Percentiles rank a stretch among this genome's conserved stretches.
phyloP scores from a whole-genome alignment of 2,888 invertebrate species.

The Caradrina clavipalpis region DNA sequence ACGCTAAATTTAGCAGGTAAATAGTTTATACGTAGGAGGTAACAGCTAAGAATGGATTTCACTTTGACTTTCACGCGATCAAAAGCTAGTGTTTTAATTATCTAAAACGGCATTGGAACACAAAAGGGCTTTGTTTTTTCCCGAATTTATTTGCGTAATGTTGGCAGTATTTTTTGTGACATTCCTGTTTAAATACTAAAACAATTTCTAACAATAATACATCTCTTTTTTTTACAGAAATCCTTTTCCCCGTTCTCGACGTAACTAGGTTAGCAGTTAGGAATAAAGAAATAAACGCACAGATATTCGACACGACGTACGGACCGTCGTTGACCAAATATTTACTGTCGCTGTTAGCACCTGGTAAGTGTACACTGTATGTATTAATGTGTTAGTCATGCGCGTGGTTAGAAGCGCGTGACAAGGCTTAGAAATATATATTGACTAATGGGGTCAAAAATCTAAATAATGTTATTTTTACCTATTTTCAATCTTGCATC shows the following conservation, averaged over 20 bases:
- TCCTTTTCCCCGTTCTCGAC: conserved; percentile 97
- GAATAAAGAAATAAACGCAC: conserved; percentile 91
- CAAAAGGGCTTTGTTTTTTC: no score
- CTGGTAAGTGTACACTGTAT: conserved; percentile 71
- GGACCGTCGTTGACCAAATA: conserved; percentile 83
- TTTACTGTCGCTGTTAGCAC: conserved; percentile 79
- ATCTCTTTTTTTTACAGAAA: conserved; percentile 87
- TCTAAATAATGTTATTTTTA: neutral
- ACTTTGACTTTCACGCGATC: no score
- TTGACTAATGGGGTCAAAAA: neutral
- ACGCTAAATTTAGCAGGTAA: no score
- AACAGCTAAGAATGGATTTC: no score
- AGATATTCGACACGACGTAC: conserved; percentile 83
- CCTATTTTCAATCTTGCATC: no score
- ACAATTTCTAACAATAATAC: no score
- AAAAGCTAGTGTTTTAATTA: no score
- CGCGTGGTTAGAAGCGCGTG: neutral
- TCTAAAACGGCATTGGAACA: no score
- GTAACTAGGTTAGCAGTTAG: conserved; percentile 96
- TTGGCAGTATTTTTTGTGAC: no score
- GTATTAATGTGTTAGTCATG: conserved; percentile 28
- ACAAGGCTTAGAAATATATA: neutral
- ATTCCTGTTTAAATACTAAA: no score
- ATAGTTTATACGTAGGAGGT: no score
- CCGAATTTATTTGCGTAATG: no score